Conservation (phyloP, 2,888 invertebrate genomes). For the Adelphocoris suturalis region DNA sequence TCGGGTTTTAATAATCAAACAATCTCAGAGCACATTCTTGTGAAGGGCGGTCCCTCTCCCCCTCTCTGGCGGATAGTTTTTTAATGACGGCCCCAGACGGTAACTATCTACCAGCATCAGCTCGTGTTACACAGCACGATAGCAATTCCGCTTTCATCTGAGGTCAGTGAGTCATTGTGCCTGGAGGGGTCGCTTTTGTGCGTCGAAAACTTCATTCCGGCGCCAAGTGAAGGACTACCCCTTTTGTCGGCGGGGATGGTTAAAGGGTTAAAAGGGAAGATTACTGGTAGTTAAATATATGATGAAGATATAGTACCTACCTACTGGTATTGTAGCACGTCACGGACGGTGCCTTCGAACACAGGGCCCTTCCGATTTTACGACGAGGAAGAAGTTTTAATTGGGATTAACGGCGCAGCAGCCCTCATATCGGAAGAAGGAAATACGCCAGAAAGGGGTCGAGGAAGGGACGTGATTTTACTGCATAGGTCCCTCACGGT, state of each 20-base stretch:
- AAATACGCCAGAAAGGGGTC: background rate
- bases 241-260: background rate
- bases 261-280: constrained; percentile 14
- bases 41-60: background rate
- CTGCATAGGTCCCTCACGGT: no score
- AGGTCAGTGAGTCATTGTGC: constrained; percentile 42
- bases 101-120: constrained; percentile 39
- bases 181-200: background rate
- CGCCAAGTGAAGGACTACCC: background rate
- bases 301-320: constrained; percentile 28
- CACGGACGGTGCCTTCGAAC: background rate
- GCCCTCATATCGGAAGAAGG: constrained; percentile 34
- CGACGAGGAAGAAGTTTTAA: constrained; percentile 29
- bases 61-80: background rate
- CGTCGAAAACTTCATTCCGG: constrained; percentile 2
- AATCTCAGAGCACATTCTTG: constrained; percentile 20
- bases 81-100: constrained; percentile 19
- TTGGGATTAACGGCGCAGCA: constrained; percentile 31
- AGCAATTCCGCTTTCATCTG: constrained; percentile 42
- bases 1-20: constrained; percentile 36
- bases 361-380: background rate
- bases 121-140: constrained; percentile 47
- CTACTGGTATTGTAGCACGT: background rate
- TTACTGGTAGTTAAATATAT: constrained; percentile 32
- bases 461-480: constrained; percentile 12